Percentiles rank a stretch among this genome's conserved stretches.
Conservation (phyloP, 2,797 vertebrate species). For the Fistularia tabacaria region DNA sequence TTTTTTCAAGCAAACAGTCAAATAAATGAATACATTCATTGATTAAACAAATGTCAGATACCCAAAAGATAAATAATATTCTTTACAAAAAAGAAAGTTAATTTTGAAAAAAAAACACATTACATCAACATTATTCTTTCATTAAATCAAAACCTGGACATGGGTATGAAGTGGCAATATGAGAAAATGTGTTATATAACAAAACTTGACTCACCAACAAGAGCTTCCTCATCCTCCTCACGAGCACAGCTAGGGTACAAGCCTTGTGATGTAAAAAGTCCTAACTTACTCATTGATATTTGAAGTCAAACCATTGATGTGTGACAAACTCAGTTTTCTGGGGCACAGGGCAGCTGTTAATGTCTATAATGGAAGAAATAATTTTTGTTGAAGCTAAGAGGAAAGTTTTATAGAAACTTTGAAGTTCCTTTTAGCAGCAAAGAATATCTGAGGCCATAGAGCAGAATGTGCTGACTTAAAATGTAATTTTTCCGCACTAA, state of each 20-base stretch:
- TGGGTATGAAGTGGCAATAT: slow-evolving; percentile 1
- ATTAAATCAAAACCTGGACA: background rate
- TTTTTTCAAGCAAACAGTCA: too few relatives aligned
- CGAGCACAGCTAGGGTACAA: slow-evolving; percentile 12
- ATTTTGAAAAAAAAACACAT: too few relatives aligned
- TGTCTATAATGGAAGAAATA: slow-evolving; percentile 21
- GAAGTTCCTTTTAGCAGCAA: slow-evolving; percentile 14
- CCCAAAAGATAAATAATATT: too few relatives aligned
- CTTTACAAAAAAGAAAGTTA: too few relatives aligned
- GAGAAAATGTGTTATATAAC: slow-evolving; percentile 2
- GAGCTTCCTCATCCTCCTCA: slow-evolving; percentile 24
- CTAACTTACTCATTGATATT: slow-evolving; percentile 28
- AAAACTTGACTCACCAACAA: slow-evolving; percentile 12
- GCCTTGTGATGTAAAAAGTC: slow-evolving; percentile 21
- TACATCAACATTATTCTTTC: background rate
- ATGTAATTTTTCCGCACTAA: too few relatives aligned
- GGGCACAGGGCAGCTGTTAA: slow-evolving; percentile 26
- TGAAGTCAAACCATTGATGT: slow-evolving; percentile 25
- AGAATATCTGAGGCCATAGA: background rate
- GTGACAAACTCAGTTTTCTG: slow-evolving; percentile 36
- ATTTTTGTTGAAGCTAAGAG: slow-evolving; percentile 28
- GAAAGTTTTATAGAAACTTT: slow-evolving; percentile 18
- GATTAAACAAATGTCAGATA: too few relatives aligned
- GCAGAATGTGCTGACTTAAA: background rate
- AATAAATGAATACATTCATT: too few relatives aligned